These are phyloP conservation scores for Sinocyclocheilus maitianheensis DNA, from an alignment of 2,113 vertebrate genomes.

Conservation along the genomic window DNA sequence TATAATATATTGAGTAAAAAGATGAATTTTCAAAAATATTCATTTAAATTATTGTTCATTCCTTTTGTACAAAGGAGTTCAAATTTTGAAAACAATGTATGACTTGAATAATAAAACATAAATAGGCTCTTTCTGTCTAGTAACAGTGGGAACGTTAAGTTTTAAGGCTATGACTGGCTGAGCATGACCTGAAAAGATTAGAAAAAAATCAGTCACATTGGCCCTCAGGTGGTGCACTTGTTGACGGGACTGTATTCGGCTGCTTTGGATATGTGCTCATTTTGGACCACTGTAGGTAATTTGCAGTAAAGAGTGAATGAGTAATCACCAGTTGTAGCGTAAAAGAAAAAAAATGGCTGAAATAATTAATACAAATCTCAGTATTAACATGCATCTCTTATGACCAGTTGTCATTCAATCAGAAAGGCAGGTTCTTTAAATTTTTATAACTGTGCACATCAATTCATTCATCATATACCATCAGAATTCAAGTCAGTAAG, in stretches of 20 bases:
- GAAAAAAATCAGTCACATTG: not conserved
- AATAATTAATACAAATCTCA: not conserved
- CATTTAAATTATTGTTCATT: not conserved
- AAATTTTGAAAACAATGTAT: not conserved
- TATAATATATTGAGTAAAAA: not conserved
- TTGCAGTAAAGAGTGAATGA: not conserved
- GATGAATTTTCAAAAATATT: not conserved
- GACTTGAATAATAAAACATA: not conserved
- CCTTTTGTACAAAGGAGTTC: not conserved
- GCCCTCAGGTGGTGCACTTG: slow-evolving; percentile 30
- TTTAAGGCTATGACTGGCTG: slow-evolving; percentile 16
- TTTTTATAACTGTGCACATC: not conserved
- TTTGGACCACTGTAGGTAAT: not conserved
- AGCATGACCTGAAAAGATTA: slow-evolving; percentile 42
- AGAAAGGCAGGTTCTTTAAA: not conserved
- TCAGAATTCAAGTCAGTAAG: too few relatives aligned
- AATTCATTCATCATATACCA: too few relatives aligned
- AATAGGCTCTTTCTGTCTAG: not conserved
- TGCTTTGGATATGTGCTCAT: not conserved
- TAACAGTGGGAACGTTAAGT: not conserved
- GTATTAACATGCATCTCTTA: not conserved
- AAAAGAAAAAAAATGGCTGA: not conserved
- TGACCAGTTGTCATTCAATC: not conserved
- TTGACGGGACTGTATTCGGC: not conserved
- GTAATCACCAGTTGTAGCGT: too few relatives aligned